phyloP scores from a whole-genome alignment of 2,797 vertebrate genomes.

The Adrianichthys oophorus region DNA sequence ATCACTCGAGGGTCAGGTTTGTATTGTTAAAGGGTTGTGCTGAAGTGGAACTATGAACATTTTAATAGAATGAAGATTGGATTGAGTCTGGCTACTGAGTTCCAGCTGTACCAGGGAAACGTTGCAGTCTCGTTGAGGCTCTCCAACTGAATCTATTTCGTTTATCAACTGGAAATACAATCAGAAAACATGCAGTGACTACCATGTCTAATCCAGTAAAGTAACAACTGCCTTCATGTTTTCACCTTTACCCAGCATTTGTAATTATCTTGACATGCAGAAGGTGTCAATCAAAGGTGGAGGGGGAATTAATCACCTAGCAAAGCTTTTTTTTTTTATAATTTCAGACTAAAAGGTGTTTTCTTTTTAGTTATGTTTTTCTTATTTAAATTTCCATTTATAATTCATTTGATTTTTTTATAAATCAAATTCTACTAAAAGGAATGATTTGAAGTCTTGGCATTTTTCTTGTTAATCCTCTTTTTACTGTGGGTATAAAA shows the following conservation, averaged over 20 bases:
- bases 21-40: conserved; percentile 57
- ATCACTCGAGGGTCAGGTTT: conserved; percentile 51
- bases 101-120: conserved; percentile 29
- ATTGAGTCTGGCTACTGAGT: conserved; percentile 18
- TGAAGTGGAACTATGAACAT: conserved; percentile 49
- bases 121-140: conserved; percentile 27
- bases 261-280: conserved; percentile 35
- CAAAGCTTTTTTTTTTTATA: conserved; percentile 36
- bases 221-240: conserved; percentile 23
- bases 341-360: conserved; percentile 8
- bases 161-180: conserved; percentile 23
- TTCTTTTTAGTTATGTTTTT: conserved; percentile 4
- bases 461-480: no score
- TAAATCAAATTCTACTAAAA: no score
- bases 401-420: no score
- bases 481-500: no score
- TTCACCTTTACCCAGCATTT: conserved; percentile 32
- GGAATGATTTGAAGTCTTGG: no score
- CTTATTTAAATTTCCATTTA: not conserved
- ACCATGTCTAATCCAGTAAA: conserved; percentile 27
- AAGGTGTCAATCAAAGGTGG: conserved; percentile 39
- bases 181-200: conserved; percentile 33
- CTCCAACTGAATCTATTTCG: conserved; percentile 44
- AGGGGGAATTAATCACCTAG: conserved; percentile 48
- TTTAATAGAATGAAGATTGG: conserved; percentile 46